Percentiles rank a stretch among this genome's conserved stretches.
These are phyloP conservation scores for Marronus borbonicus DNA, from an alignment of 2,888 invertebrate genomes.

Conservation along the genomic window DNA sequence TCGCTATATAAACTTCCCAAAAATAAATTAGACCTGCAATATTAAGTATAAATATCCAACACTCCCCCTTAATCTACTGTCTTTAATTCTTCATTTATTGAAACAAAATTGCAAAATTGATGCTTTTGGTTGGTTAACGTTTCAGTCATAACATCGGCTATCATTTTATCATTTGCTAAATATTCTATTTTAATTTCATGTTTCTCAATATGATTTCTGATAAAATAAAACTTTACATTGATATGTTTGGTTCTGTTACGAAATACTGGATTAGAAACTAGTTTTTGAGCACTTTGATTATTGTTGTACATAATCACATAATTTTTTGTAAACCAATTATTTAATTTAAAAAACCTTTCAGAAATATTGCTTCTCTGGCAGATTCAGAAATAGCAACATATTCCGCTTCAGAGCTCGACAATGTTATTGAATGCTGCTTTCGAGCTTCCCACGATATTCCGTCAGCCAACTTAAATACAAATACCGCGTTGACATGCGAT, in stretches of 20 bases:
- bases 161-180: no score
- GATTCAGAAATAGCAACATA: conserved; percentile 60
- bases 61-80: no score
- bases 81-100: no score
- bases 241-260: conserved; percentile 26
- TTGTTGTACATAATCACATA: conserved; percentile 37
- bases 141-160: no score
- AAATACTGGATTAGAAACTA: conserved; percentile 40
- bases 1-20: no score
- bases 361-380: conserved; percentile 56
- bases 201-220: neutral
- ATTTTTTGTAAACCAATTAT: conserved; percentile 24
- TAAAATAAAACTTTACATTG: neutral
- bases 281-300: conserved; percentile 47
- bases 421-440: conserved; percentile 61
- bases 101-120: no score
- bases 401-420: conserved; percentile 61
- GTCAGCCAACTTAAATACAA: conserved; percentile 58
- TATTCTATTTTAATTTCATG: no score
- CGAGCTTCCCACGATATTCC: conserved; percentile 60
- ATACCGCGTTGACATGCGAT: conserved; percentile 64
- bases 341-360: conserved; percentile 41
- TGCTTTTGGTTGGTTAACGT: no score
- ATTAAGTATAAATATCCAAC: no score
- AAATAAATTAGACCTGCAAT: no score